Percentiles rank a stretch among this genome's conserved stretches.
Conservation (phyloP, 2,888 invertebrate genomes). For the Aspidiotus destructor region DNA sequence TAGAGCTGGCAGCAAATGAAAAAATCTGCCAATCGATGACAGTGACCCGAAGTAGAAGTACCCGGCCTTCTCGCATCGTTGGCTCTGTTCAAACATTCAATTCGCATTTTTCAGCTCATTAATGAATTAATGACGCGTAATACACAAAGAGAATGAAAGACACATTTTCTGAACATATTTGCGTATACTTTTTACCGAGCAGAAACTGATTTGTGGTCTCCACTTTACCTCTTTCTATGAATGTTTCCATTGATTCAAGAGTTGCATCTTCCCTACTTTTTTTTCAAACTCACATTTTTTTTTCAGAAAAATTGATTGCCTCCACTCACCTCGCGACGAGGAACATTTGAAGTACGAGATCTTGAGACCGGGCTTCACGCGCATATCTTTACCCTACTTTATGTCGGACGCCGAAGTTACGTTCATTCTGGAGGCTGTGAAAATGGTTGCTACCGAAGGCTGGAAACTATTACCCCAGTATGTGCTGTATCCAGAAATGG, state of each 20-base stretch:
- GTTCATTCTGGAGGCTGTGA: conserved; percentile 71
- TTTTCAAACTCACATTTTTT: background rate
- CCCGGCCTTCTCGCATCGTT: too few species aligned
- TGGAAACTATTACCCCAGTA: conserved; percentile 85
- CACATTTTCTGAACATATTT: too few species aligned
- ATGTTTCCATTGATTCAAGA: background rate
- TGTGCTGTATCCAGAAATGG: conserved; percentile 74
- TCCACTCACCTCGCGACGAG: conserved; percentile 45
- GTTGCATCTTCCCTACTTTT: background rate
- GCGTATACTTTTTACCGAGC: too few species aligned
- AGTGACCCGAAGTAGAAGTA: too few species aligned
- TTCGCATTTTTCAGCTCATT: too few species aligned
- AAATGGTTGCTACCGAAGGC: conserved; percentile 78
- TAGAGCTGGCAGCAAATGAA: too few species aligned
- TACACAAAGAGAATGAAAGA: too few species aligned
- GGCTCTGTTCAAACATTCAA: too few species aligned
- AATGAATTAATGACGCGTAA: too few species aligned
- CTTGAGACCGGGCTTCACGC: conserved; percentile 73
- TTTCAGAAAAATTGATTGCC: conserved; percentile 45
- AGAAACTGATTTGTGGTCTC: background rate
- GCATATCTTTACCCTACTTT: conserved; percentile 77
- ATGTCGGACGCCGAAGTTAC: conserved; percentile 68
- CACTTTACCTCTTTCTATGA: background rate
- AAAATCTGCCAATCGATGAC: too few species aligned
- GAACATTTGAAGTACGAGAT: conserved; percentile 55